Conservation (phyloP, 2,888 invertebrate species). For the Xylocampa areola region DNA sequence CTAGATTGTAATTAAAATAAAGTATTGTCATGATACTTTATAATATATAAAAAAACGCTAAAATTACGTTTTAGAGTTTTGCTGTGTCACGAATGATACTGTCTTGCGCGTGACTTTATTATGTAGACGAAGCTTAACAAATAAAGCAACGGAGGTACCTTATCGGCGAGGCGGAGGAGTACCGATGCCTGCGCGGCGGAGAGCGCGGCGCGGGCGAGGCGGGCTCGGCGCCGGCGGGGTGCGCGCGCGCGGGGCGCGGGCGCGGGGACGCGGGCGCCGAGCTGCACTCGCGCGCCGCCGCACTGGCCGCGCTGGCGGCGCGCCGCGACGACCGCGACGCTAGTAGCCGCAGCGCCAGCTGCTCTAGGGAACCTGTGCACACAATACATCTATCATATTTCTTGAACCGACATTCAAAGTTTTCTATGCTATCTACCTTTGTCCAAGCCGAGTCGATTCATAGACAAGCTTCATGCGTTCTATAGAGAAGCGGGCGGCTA, state of each 20-base stretch:
- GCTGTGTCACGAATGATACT: no score
- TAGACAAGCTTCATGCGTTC: slow-evolving; percentile 56
- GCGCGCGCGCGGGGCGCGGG: slow-evolving; percentile 93
- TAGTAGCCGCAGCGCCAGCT: slow-evolving; percentile 80
- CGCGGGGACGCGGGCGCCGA: slow-evolving; percentile 90
- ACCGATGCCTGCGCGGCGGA: slow-evolving; percentile 85
- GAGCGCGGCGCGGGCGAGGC: slow-evolving; percentile 79
- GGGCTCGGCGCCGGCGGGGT: slow-evolving; percentile 81
- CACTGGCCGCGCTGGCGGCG: slow-evolving; percentile 43
- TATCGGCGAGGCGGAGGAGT: slow-evolving; percentile 95
- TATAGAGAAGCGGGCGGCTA: slow-evolving; percentile 50
- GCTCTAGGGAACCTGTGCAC: slow-evolving; percentile 82
- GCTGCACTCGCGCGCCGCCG: slow-evolving; percentile 73
- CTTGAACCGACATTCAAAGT: not conserved
- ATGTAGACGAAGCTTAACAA: no score
- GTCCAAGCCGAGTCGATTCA: slow-evolving; percentile 42
- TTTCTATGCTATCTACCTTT: slow-evolving; percentile 33
- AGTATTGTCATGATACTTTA: no score
- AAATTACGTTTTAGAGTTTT: no score
- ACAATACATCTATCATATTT: slow-evolving; percentile 5
- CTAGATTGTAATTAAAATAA: no score
- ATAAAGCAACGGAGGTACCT: no score
- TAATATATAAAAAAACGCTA: no score
- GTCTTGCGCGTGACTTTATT: no score
- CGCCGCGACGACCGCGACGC: slow-evolving; percentile 70